A percentile compares a stretch with the other conserved stretches of the same genome.
phyloP scores from a whole-genome alignment of 2,888 invertebrate species.

The Tanytarsus gracilentus region DNA sequence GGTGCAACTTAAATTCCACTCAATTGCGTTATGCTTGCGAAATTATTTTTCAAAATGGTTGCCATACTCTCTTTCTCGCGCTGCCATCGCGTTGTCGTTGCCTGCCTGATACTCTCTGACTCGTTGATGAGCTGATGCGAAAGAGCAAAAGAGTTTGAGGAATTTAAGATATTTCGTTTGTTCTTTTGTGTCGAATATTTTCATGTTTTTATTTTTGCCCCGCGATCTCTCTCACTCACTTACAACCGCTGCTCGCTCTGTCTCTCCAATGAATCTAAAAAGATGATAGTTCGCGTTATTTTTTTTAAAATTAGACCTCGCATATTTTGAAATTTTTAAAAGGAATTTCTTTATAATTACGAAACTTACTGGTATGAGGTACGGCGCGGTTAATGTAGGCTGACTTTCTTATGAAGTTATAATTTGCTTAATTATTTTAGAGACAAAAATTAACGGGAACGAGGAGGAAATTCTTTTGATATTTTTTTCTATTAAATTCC shows the following conservation, averaged over 20 bases:
- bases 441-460: no score
- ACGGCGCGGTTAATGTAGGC: no score
- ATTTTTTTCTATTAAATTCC: no score
- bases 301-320: no score
- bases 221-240: neutral
- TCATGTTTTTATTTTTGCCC: conserved; percentile 15
- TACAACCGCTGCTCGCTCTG: neutral
- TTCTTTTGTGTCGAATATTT: conserved; percentile 15
- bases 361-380: no score
- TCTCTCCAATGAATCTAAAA: no score
- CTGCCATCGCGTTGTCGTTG: neutral
- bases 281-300: no score
- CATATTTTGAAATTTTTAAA: no score
- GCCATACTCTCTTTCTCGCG: neutral
- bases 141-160: conserved; percentile 17
- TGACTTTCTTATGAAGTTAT: no score
- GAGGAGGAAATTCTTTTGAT: no score
- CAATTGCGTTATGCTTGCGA: neutral
- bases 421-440: no score
- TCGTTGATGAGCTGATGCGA: conserved; percentile 7
- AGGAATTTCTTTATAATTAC: no score
- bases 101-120: neutral
- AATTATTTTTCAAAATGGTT: conserved; percentile 25
- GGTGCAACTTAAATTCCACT: conserved; percentile 24
- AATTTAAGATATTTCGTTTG: conserved; percentile 27